Conservation (phyloP, 2,113 vertebrate genomes). For the Nannobrachium achirus region DNA sequence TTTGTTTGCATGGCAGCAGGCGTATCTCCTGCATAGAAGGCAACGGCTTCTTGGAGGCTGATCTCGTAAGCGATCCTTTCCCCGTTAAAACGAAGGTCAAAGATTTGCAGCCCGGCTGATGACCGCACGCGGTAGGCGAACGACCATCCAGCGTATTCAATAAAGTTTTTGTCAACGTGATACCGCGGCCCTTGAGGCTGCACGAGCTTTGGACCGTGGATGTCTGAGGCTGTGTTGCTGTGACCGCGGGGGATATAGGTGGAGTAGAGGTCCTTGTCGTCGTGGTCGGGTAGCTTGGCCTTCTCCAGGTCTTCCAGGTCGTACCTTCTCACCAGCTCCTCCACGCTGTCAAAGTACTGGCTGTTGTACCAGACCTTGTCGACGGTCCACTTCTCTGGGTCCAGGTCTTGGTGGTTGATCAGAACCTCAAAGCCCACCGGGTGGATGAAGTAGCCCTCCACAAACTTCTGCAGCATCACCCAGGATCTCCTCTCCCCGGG, state of each 20-base stretch:
- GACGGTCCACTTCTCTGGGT: conserved; percentile 81
- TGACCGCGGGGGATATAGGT: conserved; percentile 82
- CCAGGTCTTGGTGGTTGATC: conserved; percentile 80
- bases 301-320: conserved; percentile 66
- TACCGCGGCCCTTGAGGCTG: conserved; percentile 85
- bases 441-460: conserved; percentile 90
- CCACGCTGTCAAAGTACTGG: conserved; percentile 80
- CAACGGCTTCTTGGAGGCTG: conserved; percentile 89
- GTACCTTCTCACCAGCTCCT: conserved; percentile 81
- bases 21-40: conserved; percentile 87
- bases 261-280: conserved; percentile 77
- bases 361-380: conserved; percentile 88
- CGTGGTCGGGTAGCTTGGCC: conserved; percentile 59
- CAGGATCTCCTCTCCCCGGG: conserved; percentile 85
- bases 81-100: conserved; percentile 85
- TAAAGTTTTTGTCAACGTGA: conserved; percentile 74
- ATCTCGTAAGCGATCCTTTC: conserved; percentile 90
- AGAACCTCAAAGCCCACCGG: conserved; percentile 89
- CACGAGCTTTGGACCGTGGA: conserved; percentile 81
- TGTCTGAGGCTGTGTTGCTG: conserved; percentile 65
- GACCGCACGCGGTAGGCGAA: conserved; percentile 87
- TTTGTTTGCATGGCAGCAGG: conserved; percentile 92
- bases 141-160: conserved; percentile 89
- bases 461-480: conserved; percentile 86
- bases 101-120: conserved; percentile 87